Percentiles rank a stretch among this genome's conserved stretches.
These are phyloP conservation scores for Manduca sexta DNA, from an alignment of 1,140 invertebrate genomes.

Conservation along the genomic window DNA sequence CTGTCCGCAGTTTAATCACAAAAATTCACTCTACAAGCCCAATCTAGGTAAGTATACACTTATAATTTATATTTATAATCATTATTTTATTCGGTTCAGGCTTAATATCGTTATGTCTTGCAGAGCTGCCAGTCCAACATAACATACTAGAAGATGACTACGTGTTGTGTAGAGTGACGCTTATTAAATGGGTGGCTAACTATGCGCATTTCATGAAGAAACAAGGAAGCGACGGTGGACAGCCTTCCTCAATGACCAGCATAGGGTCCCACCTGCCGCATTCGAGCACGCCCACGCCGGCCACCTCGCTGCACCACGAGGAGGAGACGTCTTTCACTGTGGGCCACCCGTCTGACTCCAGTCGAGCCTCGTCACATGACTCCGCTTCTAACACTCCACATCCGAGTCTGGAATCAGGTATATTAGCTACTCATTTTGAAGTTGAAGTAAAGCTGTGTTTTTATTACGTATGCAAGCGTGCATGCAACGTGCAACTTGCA, in stretches of 20 bases:
- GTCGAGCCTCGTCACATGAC: constrained; percentile 59
- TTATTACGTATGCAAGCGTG: no score
- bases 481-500: no score
- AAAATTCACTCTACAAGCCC: constrained; percentile 90
- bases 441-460: no score
- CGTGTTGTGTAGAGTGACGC: constrained; percentile 83
- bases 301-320: constrained; percentile 54
- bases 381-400: constrained; percentile 60
- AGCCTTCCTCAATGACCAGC: constrained; percentile 65
- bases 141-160: constrained; percentile 78
- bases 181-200: constrained; percentile 92
- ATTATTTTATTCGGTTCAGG: not conserved
- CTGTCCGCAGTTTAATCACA: constrained; percentile 90
- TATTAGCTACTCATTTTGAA: not conserved
- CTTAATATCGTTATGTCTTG: constrained; percentile 19
- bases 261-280: constrained; percentile 53
- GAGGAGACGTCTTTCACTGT: constrained; percentile 71
- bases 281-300: constrained; percentile 49
- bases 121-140: constrained; percentile 75
- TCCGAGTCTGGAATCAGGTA: constrained; percentile 68
- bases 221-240: constrained; percentile 65
- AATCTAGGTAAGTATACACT: constrained; percentile 79
- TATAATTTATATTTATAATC: not conserved
- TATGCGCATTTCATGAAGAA: constrained; percentile 85
- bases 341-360: constrained; percentile 60